These are phyloP conservation scores for Cantharis rufa DNA, from an alignment of 2,888 invertebrate species.

Conservation along the genomic window DNA sequence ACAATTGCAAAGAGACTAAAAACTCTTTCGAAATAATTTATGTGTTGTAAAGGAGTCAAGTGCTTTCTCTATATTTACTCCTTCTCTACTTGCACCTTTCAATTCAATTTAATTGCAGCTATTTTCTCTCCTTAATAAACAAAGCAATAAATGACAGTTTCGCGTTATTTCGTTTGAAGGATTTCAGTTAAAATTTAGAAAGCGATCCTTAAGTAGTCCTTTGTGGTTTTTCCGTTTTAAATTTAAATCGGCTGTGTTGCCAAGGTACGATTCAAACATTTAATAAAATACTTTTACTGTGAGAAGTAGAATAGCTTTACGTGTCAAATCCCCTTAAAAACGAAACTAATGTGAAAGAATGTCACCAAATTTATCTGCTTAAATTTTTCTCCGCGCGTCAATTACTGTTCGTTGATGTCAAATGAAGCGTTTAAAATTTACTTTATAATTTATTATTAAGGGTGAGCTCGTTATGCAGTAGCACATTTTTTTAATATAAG, in stretches of 20 bases:
- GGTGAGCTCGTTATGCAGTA: background rate
- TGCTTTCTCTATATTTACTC: background rate
- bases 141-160: background rate
- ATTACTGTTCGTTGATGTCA: background rate
- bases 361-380: background rate
- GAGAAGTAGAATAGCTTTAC: background rate
- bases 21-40: background rate
- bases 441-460: background rate
- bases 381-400: background rate
- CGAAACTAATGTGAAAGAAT: background rate
- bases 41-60: background rate
- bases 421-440: background rate
- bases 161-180: background rate
- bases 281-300: background rate
- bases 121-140: background rate
- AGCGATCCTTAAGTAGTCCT: background rate
- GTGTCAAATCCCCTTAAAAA: background rate
- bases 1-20: background rate
- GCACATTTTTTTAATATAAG: background rate
- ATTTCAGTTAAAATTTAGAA: background rate
- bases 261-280: background rate
- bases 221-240: background rate
- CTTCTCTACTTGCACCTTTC: background rate
- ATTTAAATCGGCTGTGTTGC: background rate
- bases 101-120: background rate